phyloP scores from a whole-genome alignment of 2,113 vertebrate genomes.

The Brachyhypopomus occidentalis region DNA sequence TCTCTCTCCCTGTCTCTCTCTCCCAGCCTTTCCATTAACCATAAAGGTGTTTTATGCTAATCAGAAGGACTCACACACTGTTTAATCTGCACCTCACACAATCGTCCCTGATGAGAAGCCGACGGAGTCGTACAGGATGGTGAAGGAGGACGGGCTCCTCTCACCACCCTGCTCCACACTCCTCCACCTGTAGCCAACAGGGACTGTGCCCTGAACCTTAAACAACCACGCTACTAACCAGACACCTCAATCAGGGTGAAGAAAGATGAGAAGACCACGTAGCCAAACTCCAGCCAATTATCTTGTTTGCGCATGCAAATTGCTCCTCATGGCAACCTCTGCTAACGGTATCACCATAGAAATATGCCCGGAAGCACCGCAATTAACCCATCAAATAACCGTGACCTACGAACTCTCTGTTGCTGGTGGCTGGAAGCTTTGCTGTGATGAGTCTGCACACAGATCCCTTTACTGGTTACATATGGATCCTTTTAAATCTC shows the following conservation, averaged over 20 bases:
- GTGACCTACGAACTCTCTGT: not conserved
- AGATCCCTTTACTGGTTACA: not conserved
- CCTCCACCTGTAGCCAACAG: no score
- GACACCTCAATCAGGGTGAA: no score
- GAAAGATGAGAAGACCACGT: no score
- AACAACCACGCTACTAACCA: no score
- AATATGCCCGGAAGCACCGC: not conserved
- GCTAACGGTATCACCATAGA: not conserved
- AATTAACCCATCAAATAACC: not conserved
- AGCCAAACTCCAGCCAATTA: not conserved
- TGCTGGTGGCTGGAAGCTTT: no score
- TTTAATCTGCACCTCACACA: conserved; percentile 25
- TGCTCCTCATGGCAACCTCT: not conserved
- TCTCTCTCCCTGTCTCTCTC: conserved; percentile 68
- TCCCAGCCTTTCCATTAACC: conserved; percentile 55
- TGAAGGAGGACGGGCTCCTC: no score
- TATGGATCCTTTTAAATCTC: conserved; percentile 11
- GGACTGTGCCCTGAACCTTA: no score
- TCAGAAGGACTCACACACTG: conserved; percentile 35
- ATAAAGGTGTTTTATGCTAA: conserved; percentile 47
- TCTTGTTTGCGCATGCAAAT: not conserved
- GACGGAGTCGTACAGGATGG: no score
- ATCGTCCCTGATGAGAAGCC: no score
- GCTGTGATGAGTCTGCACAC: no score
- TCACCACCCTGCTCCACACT: no score